These are phyloP conservation scores for Perognathus longimembris DNA, from an alignment of 2,113 vertebrate genomes.

Conservation along the genomic window DNA sequence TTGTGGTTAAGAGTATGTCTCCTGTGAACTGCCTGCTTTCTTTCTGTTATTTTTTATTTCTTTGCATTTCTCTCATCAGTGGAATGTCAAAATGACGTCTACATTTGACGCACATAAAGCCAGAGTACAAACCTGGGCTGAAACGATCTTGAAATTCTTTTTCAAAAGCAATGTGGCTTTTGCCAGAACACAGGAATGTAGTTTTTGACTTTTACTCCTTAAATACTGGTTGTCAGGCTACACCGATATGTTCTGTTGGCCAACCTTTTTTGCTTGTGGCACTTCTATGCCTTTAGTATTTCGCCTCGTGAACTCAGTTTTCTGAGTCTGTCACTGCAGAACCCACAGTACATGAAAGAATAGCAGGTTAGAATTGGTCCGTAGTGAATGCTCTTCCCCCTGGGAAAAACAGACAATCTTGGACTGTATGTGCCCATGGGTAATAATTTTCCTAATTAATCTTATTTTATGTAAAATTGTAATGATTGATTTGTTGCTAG, in stretches of 20 bases:
- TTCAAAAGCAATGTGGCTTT: constrained; percentile 82
- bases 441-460: constrained; percentile 32
- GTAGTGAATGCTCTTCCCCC: background rate
- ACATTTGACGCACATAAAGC: constrained; percentile 74
- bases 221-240: constrained; percentile 76
- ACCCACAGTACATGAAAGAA: constrained; percentile 48
- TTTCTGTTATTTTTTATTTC: constrained; percentile 71
- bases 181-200: constrained; percentile 79
- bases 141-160: constrained; percentile 66
- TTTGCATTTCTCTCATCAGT: constrained; percentile 77
- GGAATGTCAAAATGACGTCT: constrained; percentile 82
- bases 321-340: constrained; percentile 22
- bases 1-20: background rate
- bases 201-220: constrained; percentile 82
- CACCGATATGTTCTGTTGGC: constrained; percentile 69
- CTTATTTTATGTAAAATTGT: background rate
- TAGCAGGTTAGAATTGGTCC: constrained; percentile 37
- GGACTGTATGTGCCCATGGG: background rate
- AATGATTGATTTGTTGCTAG: background rate
- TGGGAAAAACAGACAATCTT: constrained; percentile 20
- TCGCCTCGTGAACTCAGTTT: constrained; percentile 54
- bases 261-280: constrained; percentile 46
- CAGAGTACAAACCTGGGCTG: constrained; percentile 54
- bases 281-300: constrained; percentile 65
- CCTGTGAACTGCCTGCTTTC: constrained; percentile 51